Evolutionary conservation across 2,797 vertebrate species (phyloP), one percentile per base, ranked within the genome.

Genomic region (Amazona finschi): DNA sequence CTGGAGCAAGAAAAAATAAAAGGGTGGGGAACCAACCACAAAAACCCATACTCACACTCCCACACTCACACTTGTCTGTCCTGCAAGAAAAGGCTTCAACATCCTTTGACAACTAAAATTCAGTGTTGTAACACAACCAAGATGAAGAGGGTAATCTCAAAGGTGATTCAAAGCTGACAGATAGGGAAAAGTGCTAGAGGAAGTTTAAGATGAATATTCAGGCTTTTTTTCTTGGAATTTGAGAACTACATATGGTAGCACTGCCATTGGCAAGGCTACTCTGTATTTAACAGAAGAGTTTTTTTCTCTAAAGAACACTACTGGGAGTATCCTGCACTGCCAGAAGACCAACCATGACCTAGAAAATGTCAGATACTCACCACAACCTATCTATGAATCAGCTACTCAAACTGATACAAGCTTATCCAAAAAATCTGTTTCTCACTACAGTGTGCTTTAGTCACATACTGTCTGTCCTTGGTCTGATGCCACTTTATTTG

Each of bases 391-490:
- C 85, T 87, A 20, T 65, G 46, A 84, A 91, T 93, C 83, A 94
- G 57, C 87, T 75, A 61, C 30, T 94, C 58, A 61, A 75, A 77
- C 43, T 64, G 53, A 50, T 55, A 39, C 36, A 84, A 84, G 64
- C 50, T 85, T 91, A 91, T 43, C 53, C 60, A 78, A 71, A 88
- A 74, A 21, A 65, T 31, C 83, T 88, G 75, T 69, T 95, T 90
- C 78, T 92, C 88, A 76, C 90, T 93, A 85, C 57, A 64, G 3
- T 76, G 52, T 85, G 72, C 67, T 90, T 85, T 47, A 96, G 79
- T 85, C 67, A 90, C 84, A 88, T 19, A 75, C 79, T 95, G 83
- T 83, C 90, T 82, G 85, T 78, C 74, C 88, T 92, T 95, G 88
- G 73, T 85, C 85, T 81, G 75, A 28, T 91, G 92, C 82, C 84